phyloP scores from a whole-genome alignment of 2,113 vertebrate species.

The Morone saxatilis region DNA sequence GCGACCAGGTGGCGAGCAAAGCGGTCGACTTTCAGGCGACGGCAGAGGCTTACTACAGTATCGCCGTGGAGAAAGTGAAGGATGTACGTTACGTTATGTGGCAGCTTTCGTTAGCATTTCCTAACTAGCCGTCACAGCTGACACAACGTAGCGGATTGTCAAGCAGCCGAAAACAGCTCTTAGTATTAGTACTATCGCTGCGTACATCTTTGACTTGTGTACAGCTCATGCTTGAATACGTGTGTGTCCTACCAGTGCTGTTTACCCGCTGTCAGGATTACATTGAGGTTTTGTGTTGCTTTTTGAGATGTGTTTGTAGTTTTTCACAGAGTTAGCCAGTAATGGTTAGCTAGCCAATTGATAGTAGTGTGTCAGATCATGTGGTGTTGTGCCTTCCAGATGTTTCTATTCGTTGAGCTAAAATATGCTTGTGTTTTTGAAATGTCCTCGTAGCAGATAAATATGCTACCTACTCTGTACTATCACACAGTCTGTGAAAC shows the following conservation, averaged over 20 bases:
- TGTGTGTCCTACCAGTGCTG: neutral
- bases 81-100: conserved; percentile 83
- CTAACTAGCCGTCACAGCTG: conserved; percentile 49
- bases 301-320: conserved; percentile 8
- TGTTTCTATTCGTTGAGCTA: neutral
- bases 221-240: neutral
- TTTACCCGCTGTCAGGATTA: conserved; percentile 39
- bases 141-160: conserved; percentile 35
- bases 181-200: neutral
- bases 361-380: neutral
- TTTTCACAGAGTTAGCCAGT: conserved; percentile 31
- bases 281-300: neutral
- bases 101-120: conserved; percentile 75
- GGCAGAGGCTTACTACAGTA: conserved; percentile 81
- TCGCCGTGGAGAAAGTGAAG: conserved; percentile 84
- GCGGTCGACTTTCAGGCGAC: conserved; percentile 72
- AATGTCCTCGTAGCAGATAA: neutral
- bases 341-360: neutral
- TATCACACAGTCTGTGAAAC: neutral
- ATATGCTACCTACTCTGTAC: neutral
- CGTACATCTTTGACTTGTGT: neutral
- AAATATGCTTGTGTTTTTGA: neutral
- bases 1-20: conserved; percentile 65
- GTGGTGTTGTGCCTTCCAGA: neutral
- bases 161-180: neutral